Percentiles rank a stretch among this genome's conserved stretches.
These are phyloP conservation scores for Sphecodes monilicornis DNA, from an alignment of 2,888 invertebrate species.

Conservation along the genomic window DNA sequence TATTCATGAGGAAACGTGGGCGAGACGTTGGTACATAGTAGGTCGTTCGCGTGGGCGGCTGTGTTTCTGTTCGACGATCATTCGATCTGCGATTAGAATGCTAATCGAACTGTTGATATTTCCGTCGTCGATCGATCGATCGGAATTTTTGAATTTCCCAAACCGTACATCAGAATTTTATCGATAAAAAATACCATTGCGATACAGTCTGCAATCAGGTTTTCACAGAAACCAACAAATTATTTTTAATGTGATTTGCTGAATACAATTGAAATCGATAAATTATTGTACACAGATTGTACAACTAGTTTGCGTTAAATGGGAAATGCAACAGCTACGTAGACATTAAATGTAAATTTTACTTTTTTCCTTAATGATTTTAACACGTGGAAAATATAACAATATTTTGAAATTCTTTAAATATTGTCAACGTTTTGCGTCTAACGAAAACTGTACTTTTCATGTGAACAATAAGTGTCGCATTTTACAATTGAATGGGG, in stretches of 20 bases:
- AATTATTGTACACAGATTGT: too few species aligned
- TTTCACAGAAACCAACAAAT: not conserved
- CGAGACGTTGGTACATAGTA: slow-evolving; percentile 69
- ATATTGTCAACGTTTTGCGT: too few species aligned
- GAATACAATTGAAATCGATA: too few species aligned
- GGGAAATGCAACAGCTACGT: too few species aligned
- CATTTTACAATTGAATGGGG: too few species aligned
- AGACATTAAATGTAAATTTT: too few species aligned
- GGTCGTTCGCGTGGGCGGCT: slow-evolving; percentile 67
- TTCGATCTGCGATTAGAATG: slow-evolving; percentile 65
- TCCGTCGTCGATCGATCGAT: slow-evolving; percentile 7
- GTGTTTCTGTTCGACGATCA: slow-evolving; percentile 60
- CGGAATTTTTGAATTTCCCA: not conserved
- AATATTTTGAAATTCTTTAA: too few species aligned
- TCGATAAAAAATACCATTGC: not conserved
- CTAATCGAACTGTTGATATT: slow-evolving; percentile 33
- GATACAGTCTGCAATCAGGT: not conserved
- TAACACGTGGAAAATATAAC: too few species aligned
- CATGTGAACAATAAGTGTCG: too few species aligned
- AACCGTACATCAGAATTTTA: not conserved
- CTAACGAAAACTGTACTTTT: too few species aligned
- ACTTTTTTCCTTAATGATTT: too few species aligned
- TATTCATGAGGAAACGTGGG: slow-evolving; percentile 75
- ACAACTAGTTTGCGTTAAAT: too few species aligned
- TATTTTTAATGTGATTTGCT: not conserved